phyloP scores from a whole-genome alignment of 2,888 invertebrate genomes.

The Callyntrura guangdongensis region DNA sequence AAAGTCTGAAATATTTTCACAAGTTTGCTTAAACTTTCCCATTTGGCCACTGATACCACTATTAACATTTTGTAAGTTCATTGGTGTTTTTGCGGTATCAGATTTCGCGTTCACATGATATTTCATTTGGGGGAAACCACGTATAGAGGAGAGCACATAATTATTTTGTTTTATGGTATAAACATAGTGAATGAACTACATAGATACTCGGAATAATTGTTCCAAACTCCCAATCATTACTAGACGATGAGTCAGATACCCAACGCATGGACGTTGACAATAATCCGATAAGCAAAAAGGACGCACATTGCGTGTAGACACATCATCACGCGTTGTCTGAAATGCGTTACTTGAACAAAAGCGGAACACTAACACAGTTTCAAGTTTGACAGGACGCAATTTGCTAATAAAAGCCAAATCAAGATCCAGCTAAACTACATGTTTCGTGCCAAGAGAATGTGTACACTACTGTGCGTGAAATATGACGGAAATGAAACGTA shows the following conservation, averaged over 20 bases:
- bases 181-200: neutral
- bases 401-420: neutral
- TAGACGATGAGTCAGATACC: neutral
- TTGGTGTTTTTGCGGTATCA: conserved; percentile 67
- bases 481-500: conserved; percentile 52
- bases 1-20: conserved; percentile 30
- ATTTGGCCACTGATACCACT: conserved; percentile 45
- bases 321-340: neutral
- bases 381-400: conserved; percentile 24
- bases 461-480: neutral
- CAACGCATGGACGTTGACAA: conserved; percentile 29
- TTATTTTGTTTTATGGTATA: conserved; percentile 20
- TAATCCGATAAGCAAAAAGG: conserved; percentile 45
- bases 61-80: conserved; percentile 35
- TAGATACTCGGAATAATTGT: neutral
- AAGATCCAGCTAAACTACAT: neutral
- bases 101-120: conserved; percentile 45
- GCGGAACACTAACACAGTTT: conserved; percentile 21
- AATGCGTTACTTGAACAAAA: conserved; percentile 1
- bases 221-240: no score
- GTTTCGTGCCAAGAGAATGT: conserved; percentile 32
- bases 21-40: conserved; percentile 73
- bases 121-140: conserved; percentile 42
- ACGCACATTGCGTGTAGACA: neutral
- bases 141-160: neutral